Conservation (phyloP, 2,797 vertebrate species). For the Limnodromus scolopaceus region DNA sequence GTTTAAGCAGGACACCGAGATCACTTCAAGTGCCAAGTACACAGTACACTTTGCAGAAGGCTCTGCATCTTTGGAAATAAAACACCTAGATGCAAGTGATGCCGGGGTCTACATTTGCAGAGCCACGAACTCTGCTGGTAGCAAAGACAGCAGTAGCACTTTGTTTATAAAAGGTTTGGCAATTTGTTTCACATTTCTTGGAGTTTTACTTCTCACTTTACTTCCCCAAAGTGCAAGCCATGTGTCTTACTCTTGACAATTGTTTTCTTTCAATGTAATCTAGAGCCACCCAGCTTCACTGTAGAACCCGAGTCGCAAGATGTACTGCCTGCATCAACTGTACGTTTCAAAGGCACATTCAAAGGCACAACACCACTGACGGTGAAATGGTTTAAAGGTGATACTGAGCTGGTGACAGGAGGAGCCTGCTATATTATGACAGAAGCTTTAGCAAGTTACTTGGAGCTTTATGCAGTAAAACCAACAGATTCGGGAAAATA, state of each 20-base stretch:
- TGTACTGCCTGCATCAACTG: conserved; percentile 87
- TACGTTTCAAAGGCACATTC: conserved; percentile 88
- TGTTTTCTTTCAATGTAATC: conserved; percentile 68
- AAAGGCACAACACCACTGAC: conserved; percentile 90
- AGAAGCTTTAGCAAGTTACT: conserved; percentile 87
- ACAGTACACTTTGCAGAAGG: conserved; percentile 88
- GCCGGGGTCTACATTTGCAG: conserved; percentile 93
- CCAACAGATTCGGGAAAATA: conserved; percentile 89
- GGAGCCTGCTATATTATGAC: conserved; percentile 93
- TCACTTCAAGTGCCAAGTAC: conserved; percentile 84
- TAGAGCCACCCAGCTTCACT: conserved; percentile 93
- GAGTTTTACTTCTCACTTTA: background rate
- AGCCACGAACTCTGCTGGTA: conserved; percentile 93
- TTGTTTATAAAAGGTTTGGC: conserved; percentile 94
- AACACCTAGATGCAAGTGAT: conserved; percentile 85
- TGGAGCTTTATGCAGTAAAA: conserved; percentile 94
- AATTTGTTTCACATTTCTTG: conserved; percentile 17
- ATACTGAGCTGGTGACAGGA: conserved; percentile 88
- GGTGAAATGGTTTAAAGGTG: conserved; percentile 92
- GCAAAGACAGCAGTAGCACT: conserved; percentile 91
- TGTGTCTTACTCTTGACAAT: conserved; percentile 51
- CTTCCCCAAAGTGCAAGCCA: background rate
- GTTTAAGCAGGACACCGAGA: conserved; percentile 93
- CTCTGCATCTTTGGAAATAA: conserved; percentile 88
- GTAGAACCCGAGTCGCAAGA: conserved; percentile 88